These are phyloP conservation scores for Tenebrosternarchus preto DNA, from an alignment of 2,113 vertebrate species.

Conservation along the genomic window DNA sequence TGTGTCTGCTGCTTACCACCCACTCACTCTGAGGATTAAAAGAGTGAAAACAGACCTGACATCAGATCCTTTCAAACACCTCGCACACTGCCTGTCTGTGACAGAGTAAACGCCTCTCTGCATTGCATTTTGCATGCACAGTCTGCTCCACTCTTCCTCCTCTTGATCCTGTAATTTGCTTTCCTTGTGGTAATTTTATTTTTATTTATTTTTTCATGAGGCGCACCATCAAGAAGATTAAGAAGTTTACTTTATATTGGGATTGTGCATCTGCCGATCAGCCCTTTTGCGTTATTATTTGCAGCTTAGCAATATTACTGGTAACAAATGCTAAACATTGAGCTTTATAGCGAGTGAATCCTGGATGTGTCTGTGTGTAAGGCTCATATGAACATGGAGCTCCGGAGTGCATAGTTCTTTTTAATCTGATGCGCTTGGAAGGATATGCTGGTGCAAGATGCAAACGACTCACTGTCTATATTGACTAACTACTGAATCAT, in stretches of 20 bases:
- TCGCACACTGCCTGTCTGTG: not conserved
- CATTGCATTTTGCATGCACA: not conserved
- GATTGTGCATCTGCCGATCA: not conserved
- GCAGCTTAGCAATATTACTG: not conserved
- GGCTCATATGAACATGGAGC: not conserved
- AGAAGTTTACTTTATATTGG: not conserved
- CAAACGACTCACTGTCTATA: slow-evolving; percentile 2
- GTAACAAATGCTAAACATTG: not conserved
- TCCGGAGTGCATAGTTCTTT: not conserved
- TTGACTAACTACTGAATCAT: slow-evolving; percentile 10
- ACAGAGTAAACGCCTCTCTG: not conserved
- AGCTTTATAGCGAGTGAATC: not conserved
- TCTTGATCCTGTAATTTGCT: slow-evolving; percentile 4
- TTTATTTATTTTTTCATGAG: slow-evolving; percentile 2
- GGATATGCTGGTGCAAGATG: not conserved
- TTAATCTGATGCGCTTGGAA: not conserved
- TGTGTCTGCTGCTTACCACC: slow-evolving; percentile 30
- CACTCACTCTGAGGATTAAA: slow-evolving; percentile 38
- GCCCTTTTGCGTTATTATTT: not conserved
- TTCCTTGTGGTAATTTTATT: not conserved
- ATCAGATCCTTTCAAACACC: not conserved
- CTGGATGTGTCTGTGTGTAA: not conserved
- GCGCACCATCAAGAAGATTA: not conserved
- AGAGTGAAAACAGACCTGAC: slow-evolving; percentile 28
- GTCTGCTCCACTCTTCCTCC: not conserved